Evolutionary conservation across 2,888 invertebrate genomes (phyloP).

Genomic region (Pomacea canaliculata): DNA sequence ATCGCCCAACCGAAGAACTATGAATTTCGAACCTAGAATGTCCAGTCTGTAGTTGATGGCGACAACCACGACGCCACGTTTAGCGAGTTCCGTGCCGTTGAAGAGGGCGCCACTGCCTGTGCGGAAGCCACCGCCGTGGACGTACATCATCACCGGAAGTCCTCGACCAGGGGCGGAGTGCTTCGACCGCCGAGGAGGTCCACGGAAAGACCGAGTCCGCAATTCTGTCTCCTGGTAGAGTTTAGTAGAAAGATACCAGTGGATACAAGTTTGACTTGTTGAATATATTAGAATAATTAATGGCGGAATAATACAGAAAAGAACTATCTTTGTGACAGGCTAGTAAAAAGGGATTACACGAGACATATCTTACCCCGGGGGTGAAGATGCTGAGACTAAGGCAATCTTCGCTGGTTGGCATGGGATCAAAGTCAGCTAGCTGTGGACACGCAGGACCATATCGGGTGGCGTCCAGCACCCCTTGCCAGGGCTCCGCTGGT

Average conservation of each 20-base stretch:
- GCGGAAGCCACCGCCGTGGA: constrained; percentile 7
- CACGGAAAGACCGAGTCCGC: no score
- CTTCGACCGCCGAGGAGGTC: background rate
- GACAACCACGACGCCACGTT: constrained; percentile 72
- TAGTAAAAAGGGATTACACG: no score
- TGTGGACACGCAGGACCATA: background rate
- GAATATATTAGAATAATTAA: no score
- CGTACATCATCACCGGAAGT: constrained; percentile 14
- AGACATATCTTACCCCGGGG: background rate
- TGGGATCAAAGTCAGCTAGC: background rate
- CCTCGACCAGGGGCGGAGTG: background rate
- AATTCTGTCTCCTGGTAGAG: background rate
- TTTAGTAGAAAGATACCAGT: no score
- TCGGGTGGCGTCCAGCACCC: background rate
- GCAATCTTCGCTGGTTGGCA: background rate
- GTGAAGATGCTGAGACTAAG: background rate
- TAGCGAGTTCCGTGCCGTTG: constrained; percentile 60
- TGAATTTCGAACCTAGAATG: constrained; percentile 67
- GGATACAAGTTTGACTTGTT: no score
- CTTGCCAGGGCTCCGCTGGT: background rate
- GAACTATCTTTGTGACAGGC: no score
- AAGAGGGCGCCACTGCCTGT: background rate
- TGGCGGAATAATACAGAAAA: no score
- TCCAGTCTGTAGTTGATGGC: constrained; percentile 74
- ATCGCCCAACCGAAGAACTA: no score